Evolutionary conservation across 1,140 invertebrate genomes (phyloP).

Genomic region (Bombyx mandarina): DNA sequence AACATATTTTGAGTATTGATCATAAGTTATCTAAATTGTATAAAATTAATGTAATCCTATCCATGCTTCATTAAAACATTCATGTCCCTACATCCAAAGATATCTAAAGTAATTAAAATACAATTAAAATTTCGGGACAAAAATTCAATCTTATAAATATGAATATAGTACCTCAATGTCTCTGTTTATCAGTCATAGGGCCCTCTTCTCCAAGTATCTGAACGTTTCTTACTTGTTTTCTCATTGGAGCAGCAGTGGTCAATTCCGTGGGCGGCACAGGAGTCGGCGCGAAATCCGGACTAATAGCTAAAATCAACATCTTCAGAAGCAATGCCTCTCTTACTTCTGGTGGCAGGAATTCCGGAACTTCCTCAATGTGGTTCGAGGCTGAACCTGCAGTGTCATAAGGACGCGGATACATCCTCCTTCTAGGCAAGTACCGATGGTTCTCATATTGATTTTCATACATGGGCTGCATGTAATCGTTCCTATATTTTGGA

Average conservation of each 20-base stretch:
- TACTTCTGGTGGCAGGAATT: slow-evolving; percentile 76
- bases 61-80: too few relatives aligned
- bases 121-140: too few relatives aligned
- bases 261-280: slow-evolving; percentile 43
- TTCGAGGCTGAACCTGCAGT: slow-evolving; percentile 57
- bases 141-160: neutral
- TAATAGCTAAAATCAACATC: slow-evolving; percentile 80
- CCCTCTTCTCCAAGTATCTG: slow-evolving; percentile 74
- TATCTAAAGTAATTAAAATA: too few relatives aligned
- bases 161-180: slow-evolving; percentile 28
- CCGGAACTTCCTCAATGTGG: slow-evolving; percentile 72
- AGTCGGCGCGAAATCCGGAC: slow-evolving; percentile 71
- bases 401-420: slow-evolving; percentile 60
- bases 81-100: too few relatives aligned
- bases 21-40: too few relatives aligned
- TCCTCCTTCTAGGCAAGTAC: slow-evolving; percentile 49
- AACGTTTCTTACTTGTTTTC: slow-evolving; percentile 73
- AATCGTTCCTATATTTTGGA: slow-evolving; percentile 50
- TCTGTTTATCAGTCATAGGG: slow-evolving; percentile 25
- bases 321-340: slow-evolving; percentile 77
- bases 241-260: slow-evolving; percentile 53
- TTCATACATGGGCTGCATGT: slow-evolving; percentile 49
- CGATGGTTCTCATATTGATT: slow-evolving; percentile 65
- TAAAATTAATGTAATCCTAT: too few relatives aligned
- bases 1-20: too few relatives aligned